Conservation (phyloP, 2,888 invertebrate species). For the Dromius quadrimaculatus region DNA sequence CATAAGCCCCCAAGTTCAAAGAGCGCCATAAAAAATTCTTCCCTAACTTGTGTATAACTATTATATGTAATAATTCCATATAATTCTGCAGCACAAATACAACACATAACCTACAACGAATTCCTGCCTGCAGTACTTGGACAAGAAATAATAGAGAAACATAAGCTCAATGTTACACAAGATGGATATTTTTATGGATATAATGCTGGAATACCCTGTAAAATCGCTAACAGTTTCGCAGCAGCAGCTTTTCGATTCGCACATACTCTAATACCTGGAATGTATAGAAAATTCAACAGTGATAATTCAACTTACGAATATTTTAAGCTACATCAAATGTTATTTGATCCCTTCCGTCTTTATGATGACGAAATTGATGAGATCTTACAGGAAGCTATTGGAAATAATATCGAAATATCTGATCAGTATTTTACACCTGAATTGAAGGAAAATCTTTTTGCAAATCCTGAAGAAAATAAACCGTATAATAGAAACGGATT, state of each 20-base stretch:
- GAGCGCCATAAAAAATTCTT: no score
- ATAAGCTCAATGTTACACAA: conserved; percentile 44
- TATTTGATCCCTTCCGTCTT: conserved; percentile 83
- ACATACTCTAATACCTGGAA: conserved; percentile 84
- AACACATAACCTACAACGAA: conserved; percentile 88
- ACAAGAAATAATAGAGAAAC: conserved; percentile 59
- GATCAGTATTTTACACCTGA: conserved; percentile 75
- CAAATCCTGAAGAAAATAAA: conserved; percentile 64
- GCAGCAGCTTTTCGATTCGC: conserved; percentile 90
- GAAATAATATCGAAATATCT: conserved; percentile 73
- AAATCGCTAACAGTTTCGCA: conserved; percentile 87
- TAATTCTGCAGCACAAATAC: conserved; percentile 88
- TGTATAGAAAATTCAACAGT: conserved; percentile 76
- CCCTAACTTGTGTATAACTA: no score
- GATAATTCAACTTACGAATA: conserved; percentile 69
- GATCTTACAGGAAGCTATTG: conserved; percentile 76
- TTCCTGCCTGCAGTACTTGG: conserved; percentile 85
- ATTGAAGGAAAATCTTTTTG: conserved; percentile 78
- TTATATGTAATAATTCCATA: no score
- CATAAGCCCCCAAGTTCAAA: no score
- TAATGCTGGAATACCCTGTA: conserved; percentile 77
- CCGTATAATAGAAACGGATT: conserved; percentile 72
- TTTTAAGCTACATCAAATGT: conserved; percentile 81
- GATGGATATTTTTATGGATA: conserved; percentile 71
- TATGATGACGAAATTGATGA: conserved; percentile 75